phyloP scores from a whole-genome alignment of 1,140 invertebrate genomes.

The Pteromalus puparum region DNA sequence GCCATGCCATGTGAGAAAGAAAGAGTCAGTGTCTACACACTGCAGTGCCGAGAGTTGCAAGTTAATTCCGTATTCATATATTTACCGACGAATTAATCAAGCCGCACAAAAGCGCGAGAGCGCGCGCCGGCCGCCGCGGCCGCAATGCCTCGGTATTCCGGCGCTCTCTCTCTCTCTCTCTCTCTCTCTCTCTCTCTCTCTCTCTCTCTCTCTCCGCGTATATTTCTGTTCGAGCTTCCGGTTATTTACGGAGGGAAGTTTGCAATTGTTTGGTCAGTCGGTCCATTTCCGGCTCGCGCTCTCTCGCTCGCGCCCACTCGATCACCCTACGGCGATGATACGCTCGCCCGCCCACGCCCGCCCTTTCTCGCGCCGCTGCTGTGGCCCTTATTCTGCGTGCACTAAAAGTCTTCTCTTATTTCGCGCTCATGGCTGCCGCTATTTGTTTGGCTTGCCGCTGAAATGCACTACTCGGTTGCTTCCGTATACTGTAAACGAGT shows the following conservation, averaged over 20 bases:
- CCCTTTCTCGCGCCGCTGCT: no score
- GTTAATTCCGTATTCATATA: slow-evolving; percentile 67
- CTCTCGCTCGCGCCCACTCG: slow-evolving; percentile 36
- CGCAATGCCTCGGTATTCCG: slow-evolving; percentile 34
- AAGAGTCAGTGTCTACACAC: not conserved
- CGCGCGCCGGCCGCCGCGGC: slow-evolving; percentile 39
- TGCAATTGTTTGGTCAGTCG: slow-evolving; percentile 70
- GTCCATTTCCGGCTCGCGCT: slow-evolving; percentile 66
- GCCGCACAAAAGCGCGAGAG: slow-evolving; percentile 62
- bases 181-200: no score
- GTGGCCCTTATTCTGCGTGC: no score
- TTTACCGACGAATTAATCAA: slow-evolving; percentile 69
- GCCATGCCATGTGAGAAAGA: not conserved
- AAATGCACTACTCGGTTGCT: no score
- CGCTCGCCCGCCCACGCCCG: not conserved
- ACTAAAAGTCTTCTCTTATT: no score
- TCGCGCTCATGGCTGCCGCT: no score
- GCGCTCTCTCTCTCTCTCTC: no score
- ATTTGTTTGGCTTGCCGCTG: no score
- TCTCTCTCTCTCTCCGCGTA: slow-evolving; percentile 19
- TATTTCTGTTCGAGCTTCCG: slow-evolving; percentile 68
- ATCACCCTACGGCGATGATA: slow-evolving; percentile 37
- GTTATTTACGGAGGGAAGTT: slow-evolving; percentile 70
- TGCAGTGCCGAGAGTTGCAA: slow-evolving; percentile 57
- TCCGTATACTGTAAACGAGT: no score